Base-by-base conservation (phyloP, 2,797 vertebrate genomes). In the Cercopithecus mitis region DNA sequence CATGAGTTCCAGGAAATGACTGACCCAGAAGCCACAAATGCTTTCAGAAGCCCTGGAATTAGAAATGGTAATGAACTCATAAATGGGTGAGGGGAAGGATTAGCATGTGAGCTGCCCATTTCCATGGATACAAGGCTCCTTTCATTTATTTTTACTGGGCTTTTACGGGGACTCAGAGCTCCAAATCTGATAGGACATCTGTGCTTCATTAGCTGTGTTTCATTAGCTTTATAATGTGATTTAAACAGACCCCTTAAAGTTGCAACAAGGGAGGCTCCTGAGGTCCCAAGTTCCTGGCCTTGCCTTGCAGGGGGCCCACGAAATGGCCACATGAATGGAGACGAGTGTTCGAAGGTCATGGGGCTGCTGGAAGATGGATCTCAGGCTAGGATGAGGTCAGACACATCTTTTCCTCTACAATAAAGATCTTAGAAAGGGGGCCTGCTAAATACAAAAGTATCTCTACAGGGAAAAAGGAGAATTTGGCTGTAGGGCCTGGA, bases 181-280 rank as follows among this genome's bases (percentile, higher is more conserved):
- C 94, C 89, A 92, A 90, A 90, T 96, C 94, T 81, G 93, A 96
- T 94, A 96, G 96, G 97, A 97, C 97, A 95, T 96, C 97, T 98
- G 97, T 97, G 88, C 94, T 97, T 97, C 97, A 97, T 97, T 97
- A 95, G 97, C 94, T 92, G 85, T 96, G 93, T 97, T 96, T 97
- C 97, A 95, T 98, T 97, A 98, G 91, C 93, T 91, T 97, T 95
- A 94, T 96, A 97, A 97, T 94, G 93, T 94, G 96, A 97, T 95
- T 97, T 97, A 97, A 97, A 95, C 77, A 1, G 81, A 92, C 77
- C 82, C 86, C 75, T 94, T 91, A 64, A 94, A 95, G 79, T 88
- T 93, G 91, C 70, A 79, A 86, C 64, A 79, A 67, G 96, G 82
- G 97, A 97, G 85, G 73, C 88, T 94, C 91, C 94, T 52, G 43